These are phyloP conservation scores for Falco novaeseelandiae DNA, from an alignment of 2,797 vertebrate genomes.

Conservation along the genomic window DNA sequence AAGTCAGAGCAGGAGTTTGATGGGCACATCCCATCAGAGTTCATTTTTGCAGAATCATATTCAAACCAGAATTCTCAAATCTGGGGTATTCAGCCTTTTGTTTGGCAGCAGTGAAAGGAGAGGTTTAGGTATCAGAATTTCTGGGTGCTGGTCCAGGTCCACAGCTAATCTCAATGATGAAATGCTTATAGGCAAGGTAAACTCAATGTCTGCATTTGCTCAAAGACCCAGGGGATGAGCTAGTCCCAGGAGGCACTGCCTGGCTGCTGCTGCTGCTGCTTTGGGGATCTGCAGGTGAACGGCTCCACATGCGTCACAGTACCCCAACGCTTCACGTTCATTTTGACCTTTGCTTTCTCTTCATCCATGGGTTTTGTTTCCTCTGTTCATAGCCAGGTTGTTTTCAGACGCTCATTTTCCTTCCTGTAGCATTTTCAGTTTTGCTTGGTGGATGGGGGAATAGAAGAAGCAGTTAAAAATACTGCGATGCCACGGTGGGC, in stretches of 20 bases:
- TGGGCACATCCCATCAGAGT: neutral
- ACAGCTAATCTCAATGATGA: neutral
- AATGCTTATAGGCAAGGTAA: neutral
- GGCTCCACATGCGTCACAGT: neutral
- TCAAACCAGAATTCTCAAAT: neutral
- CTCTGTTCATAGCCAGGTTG: neutral
- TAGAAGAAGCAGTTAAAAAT: slow-evolving; percentile 62
- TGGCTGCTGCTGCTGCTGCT: neutral
- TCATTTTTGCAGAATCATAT: neutral
- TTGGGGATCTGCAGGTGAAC: neutral
- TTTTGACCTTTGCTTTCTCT: neutral
- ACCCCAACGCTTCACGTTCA: neutral
- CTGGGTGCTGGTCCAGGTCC: neutral
- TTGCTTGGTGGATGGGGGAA: neutral
- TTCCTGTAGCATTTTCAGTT: neutral
- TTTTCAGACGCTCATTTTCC: slow-evolving; percentile 8
- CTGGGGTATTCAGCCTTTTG: neutral
- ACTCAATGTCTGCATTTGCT: neutral
- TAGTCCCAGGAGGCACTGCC: neutral
- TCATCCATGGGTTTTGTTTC: neutral
- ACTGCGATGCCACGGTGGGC: slow-evolving; percentile 37
- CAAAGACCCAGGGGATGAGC: neutral
- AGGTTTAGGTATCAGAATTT: neutral
- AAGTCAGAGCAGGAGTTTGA: neutral
- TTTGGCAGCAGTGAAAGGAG: neutral